A percentile compares a stretch with the other conserved stretches of the same genome.
phyloP scores from a whole-genome alignment of 2,797 vertebrate genomes.

The Halcyon smyrnensis region DNA sequence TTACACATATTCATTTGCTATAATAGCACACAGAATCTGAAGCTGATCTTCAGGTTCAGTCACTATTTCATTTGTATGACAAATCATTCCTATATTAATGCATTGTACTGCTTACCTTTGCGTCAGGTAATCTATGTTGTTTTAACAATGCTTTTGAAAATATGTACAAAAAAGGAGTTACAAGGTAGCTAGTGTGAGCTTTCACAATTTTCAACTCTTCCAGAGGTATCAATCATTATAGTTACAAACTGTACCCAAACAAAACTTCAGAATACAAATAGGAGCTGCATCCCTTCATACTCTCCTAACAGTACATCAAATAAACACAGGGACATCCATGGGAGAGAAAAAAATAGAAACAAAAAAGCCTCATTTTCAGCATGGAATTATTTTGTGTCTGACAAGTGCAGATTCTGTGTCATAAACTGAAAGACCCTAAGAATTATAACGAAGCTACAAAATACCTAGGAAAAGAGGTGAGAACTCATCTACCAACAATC shows the following conservation, averaged over 20 bases:
- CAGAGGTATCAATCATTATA: background rate
- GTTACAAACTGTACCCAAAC: background rate
- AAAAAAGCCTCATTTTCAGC: background rate
- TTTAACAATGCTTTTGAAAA: background rate
- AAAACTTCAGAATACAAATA: background rate
- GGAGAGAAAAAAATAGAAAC: background rate
- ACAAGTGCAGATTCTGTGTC: background rate
- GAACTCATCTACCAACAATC: background rate
- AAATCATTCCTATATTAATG: background rate
- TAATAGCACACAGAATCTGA: background rate
- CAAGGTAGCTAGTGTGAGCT: background rate
- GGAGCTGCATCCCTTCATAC: background rate
- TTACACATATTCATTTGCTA: background rate
- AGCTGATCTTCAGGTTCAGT: background rate
- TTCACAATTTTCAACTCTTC: background rate
- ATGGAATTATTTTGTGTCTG: background rate
- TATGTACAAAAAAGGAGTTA: background rate
- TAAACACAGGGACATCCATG: background rate
- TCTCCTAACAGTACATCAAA: background rate
- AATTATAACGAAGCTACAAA: background rate
- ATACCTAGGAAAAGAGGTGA: background rate
- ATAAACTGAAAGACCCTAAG: background rate
- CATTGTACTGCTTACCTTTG: background rate
- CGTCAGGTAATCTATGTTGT: background rate
- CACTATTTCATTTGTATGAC: background rate